A percentile compares a stretch with the other conserved stretches of the same genome.
Evolutionary conservation across 2,113 vertebrate genomes (phyloP).

Genomic region (Chamaea fasciata): DNA sequence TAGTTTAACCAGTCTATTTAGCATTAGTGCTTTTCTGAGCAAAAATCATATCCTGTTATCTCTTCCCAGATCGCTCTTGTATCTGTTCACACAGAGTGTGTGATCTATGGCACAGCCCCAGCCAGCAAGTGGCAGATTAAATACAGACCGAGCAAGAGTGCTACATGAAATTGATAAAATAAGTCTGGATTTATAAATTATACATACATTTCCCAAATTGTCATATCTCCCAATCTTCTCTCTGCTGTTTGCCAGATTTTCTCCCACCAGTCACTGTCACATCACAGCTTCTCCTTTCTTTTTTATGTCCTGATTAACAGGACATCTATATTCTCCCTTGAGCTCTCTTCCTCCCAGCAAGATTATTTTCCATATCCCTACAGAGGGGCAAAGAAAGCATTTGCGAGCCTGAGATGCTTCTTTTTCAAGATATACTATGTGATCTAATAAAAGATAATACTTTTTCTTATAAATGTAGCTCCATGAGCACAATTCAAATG

Average conservation of each 20-base stretch:
- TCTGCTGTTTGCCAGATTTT: conserved; percentile 37
- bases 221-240: conserved; percentile 1
- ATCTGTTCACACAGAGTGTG: background rate
- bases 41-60: background rate
- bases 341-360: conserved; percentile 43
- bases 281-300: conserved; percentile 34
- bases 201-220: conserved; percentile 31
- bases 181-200: conserved; percentile 54
- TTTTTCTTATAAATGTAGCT: background rate
- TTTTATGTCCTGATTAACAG: conserved; percentile 61
- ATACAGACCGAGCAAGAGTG: background rate
- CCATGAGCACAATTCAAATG: background rate
- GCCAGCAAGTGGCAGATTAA: conserved; percentile 36
- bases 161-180: conserved; percentile 37
- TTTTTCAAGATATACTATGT: background rate
- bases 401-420: background rate
- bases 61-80: background rate
- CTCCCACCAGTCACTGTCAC: conserved; percentile 58
- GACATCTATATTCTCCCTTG: conserved; percentile 59
- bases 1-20: background rate
- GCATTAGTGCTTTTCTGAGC: background rate
- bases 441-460: conserved; percentile 21
- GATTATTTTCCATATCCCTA: conserved; percentile 17
- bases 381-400: background rate
- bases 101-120: background rate